Conservation (phyloP, 2,797 vertebrate genomes). For the Gymnothorax reevesii region DNA sequence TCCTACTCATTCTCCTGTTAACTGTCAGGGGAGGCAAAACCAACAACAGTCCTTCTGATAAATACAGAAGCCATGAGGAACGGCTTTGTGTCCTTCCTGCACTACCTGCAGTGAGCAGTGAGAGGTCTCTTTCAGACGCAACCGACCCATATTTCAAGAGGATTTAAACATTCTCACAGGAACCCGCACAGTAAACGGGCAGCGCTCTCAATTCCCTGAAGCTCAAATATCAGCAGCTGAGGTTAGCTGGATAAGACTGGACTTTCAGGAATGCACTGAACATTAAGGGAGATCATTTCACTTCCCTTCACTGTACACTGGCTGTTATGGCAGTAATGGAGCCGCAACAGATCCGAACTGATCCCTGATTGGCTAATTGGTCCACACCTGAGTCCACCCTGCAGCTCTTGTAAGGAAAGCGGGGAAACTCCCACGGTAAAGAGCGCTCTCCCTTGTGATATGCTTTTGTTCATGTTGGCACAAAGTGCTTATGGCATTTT, state of each 20-base stretch:
- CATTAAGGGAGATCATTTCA: not conserved
- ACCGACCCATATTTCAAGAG: not conserved
- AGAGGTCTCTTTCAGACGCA: not conserved
- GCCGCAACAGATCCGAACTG: too few relatives aligned
- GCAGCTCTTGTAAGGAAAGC: too few relatives aligned
- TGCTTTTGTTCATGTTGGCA: too few relatives aligned
- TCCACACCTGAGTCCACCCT: too few relatives aligned
- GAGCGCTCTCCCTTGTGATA: too few relatives aligned
- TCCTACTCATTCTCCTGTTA: constrained; percentile 34
- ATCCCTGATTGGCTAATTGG: too few relatives aligned
- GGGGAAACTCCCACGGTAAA: too few relatives aligned
- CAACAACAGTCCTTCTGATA: constrained; percentile 62
- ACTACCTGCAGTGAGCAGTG: constrained; percentile 24
- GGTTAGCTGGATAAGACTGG: not conserved
- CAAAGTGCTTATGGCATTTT: too few relatives aligned
- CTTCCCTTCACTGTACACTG: not conserved
- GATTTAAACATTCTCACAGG: not conserved
- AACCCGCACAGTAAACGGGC: not conserved
- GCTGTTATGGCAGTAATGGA: not conserved
- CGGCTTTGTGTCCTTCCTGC: constrained; percentile 67
- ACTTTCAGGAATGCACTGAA: not conserved
- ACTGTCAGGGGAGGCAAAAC: constrained; percentile 63
- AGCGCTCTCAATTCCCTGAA: not conserved
- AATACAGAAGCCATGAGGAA: constrained; percentile 70
- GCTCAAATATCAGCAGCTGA: not conserved